Percentiles rank a stretch among this genome's conserved stretches.
These are phyloP conservation scores for Pyrocephalus nanus DNA, from an alignment of 2,797 vertebrate genomes.

Conservation along the genomic window DNA sequence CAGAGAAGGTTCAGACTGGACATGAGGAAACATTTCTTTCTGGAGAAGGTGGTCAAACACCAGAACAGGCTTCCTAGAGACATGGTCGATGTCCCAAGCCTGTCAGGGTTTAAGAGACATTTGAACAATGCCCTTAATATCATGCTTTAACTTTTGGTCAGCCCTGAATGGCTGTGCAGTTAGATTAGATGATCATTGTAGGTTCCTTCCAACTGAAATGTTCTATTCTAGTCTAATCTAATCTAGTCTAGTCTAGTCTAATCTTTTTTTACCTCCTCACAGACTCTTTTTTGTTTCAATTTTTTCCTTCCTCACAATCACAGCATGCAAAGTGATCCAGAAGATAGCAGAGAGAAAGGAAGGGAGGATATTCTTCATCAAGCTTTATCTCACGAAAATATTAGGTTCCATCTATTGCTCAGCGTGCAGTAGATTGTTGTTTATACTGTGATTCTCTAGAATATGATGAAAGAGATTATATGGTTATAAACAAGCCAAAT, in stretches of 20 bases:
- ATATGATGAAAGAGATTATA: background rate
- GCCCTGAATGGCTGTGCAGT: background rate
- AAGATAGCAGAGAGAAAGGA: background rate
- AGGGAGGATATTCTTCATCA: background rate
- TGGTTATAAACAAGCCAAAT: background rate
- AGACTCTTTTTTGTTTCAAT: background rate
- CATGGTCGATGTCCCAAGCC: background rate
- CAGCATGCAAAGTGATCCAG: background rate
- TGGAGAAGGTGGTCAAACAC: background rate
- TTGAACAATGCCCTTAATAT: background rate
- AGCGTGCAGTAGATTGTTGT: background rate
- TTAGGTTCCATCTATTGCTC: background rate
- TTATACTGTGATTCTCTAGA: background rate
- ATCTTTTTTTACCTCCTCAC: background rate
- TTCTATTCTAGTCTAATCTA: too few species aligned
- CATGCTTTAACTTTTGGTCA: background rate
- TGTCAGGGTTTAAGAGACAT: background rate
- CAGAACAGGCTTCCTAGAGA: background rate
- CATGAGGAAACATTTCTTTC: background rate
- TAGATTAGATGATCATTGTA: background rate
- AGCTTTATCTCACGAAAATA: background rate
- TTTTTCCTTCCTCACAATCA: background rate
- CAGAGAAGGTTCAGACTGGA: background rate
- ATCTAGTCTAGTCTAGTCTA: background rate
- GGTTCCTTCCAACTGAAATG: background rate